Evolutionary conservation across 2,113 vertebrate species (phyloP), one percentile per base, ranked within the genome.

Genomic region (Colistium nudipinnis): DNA sequence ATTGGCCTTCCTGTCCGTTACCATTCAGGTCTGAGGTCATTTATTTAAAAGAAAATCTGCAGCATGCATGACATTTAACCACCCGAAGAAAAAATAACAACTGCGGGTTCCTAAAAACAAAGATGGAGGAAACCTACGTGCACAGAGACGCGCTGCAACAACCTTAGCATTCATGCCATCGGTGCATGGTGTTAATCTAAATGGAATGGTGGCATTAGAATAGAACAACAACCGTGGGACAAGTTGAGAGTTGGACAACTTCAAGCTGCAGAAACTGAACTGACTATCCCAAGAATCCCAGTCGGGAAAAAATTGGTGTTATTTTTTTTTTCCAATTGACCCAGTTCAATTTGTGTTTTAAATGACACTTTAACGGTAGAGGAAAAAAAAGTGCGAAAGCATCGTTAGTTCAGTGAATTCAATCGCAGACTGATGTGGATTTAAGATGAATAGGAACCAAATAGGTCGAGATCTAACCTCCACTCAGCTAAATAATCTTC

Each of bases 1-100:
- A 55, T 56, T 67, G 67, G 74, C 78, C 82, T 89, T 87, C 82
- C 84, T 85, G 76, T 55, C 41, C 62, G 63, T 36, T 74, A 39
- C 28, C 62, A 38, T 65, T 85, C 62, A 62, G 5, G 20, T 56
- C n/a, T 35, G n/a, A 30, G 45, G 74, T 72, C 22, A 45, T 87
- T 90, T 84, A 82, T 73, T n/a, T n/a, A n/a, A n/a, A n/a, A n/a
- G n/a, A n/a, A n/a, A 85, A 51, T 54, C 41, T 28, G 38, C 35
- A 31, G 22, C 12, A 31, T 60, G 60, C 17, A 12, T 68, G 73
- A 65, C 62, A 82, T 78, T 85, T 65, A 25, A 54, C 22, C 28
- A 22, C 47, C 33, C 22, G 3, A 6, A 16, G 41, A 1, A 8
- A 25, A 4, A 17, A 12, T 7, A 2, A 63, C 20, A 49, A 54